Evolutionary conservation across 2,797 vertebrate genomes (phyloP).

Genomic region (Eleutherodactylus coqui): DNA sequence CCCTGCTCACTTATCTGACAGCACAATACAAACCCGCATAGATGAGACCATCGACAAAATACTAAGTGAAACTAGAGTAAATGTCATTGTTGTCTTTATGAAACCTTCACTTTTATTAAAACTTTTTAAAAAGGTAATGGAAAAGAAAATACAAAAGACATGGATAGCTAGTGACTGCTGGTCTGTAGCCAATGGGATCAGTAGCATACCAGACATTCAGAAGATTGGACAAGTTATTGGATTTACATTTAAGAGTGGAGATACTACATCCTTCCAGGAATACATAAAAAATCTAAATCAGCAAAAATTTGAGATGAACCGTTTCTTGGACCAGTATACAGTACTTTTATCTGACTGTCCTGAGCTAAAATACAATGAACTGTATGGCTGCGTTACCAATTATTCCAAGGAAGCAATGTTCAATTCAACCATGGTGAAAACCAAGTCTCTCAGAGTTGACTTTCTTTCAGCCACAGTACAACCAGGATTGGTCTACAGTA

Average conservation of each 20-base stretch:
- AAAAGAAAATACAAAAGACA: slow-evolving; percentile 76
- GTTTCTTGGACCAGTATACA: slow-evolving; percentile 74
- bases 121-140: slow-evolving; percentile 76
- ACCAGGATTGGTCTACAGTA: slow-evolving; percentile 74
- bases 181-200: slow-evolving; percentile 77
- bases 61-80: slow-evolving; percentile 77
- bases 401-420: slow-evolving; percentile 66
- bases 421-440: slow-evolving; percentile 49
- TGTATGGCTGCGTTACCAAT: slow-evolving; percentile 74
- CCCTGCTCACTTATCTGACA: slow-evolving; percentile 78
- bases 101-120: slow-evolving; percentile 77
- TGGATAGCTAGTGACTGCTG: slow-evolving; percentile 91
- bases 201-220: slow-evolving; percentile 73
- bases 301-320: slow-evolving; percentile 70
- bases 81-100: slow-evolving; percentile 86
- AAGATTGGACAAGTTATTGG: slow-evolving; percentile 83
- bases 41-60: slow-evolving; percentile 75
- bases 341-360: slow-evolving; percentile 71
- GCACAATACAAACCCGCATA: slow-evolving; percentile 71
- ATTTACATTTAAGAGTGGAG: slow-evolving; percentile 84
- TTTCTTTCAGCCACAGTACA: slow-evolving; percentile 71
- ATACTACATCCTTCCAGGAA: slow-evolving; percentile 74
- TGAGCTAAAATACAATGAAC: slow-evolving; percentile 68
- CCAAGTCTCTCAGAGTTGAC: slow-evolving; percentile 68
- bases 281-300: slow-evolving; percentile 76